These are phyloP conservation scores for Octopus bimaculoides DNA, from an alignment of 1,140 invertebrate species.

Conservation along the genomic window DNA sequence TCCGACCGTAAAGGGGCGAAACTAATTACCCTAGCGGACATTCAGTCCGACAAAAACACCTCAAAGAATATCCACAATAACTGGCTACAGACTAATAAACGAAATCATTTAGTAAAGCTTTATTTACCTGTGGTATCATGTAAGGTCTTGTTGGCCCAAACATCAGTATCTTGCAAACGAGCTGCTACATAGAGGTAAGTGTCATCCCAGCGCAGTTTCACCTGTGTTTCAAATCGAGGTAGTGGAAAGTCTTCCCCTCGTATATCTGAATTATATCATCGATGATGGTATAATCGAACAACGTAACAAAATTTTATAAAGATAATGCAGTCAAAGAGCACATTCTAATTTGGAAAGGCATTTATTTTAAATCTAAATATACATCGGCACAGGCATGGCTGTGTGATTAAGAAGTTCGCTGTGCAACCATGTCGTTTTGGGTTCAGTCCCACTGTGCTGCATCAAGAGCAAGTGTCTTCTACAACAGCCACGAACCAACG, in stretches of 20 bases:
- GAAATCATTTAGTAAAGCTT: background rate
- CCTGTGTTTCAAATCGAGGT: conserved; percentile 30
- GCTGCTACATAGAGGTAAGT: conserved; percentile 33
- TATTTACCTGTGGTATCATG: conserved; percentile 34
- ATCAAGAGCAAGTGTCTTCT: too few relatives aligned
- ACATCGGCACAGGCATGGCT: too few relatives aligned
- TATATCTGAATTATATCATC: conserved; percentile 27
- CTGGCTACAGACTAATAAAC: background rate
- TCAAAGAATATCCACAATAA: too few relatives aligned
- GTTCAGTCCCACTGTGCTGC: too few relatives aligned
- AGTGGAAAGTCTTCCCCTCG: conserved; percentile 22
- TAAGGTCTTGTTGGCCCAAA: conserved; percentile 35
- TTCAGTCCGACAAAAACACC: too few relatives aligned
- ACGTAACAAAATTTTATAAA: background rate
- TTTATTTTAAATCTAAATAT: background rate
- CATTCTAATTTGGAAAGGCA: background rate
- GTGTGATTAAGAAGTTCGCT: too few relatives aligned
- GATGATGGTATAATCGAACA: background rate
- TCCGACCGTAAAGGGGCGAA: too few relatives aligned
- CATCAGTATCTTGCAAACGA: conserved; percentile 31
- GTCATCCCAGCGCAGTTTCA: conserved; percentile 39
- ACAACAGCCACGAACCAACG: too few relatives aligned
- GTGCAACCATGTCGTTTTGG: too few relatives aligned
- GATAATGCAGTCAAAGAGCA: background rate
- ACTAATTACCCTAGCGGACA: too few relatives aligned